Evolutionary conservation across 2,888 invertebrate genomes (phyloP).

Genomic region (Oithona nana): DNA sequence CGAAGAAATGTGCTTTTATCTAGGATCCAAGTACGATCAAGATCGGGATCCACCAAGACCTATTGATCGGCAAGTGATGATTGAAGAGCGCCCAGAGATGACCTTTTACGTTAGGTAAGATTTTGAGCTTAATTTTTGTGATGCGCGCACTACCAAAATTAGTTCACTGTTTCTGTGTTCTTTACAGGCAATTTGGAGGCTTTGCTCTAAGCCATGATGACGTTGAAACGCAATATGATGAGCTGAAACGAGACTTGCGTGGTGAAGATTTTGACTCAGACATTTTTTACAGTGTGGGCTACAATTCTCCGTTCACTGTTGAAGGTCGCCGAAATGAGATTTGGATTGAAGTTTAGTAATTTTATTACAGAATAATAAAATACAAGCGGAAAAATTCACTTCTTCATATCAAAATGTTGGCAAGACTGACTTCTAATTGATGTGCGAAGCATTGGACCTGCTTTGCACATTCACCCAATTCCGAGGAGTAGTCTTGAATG

Average conservation of each 20-base stretch:
- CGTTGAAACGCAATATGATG: neutral
- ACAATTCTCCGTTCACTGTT: neutral
- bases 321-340: neutral
- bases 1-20: neutral
- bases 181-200: neutral
- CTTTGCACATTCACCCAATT: no score
- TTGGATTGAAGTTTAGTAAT: neutral
- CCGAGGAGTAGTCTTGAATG: no score
- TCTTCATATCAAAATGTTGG: no score
- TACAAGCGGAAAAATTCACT: no score
- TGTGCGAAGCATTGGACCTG: no score
- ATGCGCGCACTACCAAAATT: neutral
- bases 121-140: no score
- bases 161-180: neutral
- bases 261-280: neutral
- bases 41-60: neutral
- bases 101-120: neutral
- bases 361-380: no score
- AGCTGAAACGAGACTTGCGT: neutral
- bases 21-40: neutral
- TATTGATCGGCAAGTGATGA: neutral
- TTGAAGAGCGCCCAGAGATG: neutral
- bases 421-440: no score
- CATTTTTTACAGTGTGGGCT: neutral
- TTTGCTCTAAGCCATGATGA: neutral